Evolutionary conservation across 2,888 invertebrate species (phyloP).

Genomic region (Apantesis nais): DNA sequence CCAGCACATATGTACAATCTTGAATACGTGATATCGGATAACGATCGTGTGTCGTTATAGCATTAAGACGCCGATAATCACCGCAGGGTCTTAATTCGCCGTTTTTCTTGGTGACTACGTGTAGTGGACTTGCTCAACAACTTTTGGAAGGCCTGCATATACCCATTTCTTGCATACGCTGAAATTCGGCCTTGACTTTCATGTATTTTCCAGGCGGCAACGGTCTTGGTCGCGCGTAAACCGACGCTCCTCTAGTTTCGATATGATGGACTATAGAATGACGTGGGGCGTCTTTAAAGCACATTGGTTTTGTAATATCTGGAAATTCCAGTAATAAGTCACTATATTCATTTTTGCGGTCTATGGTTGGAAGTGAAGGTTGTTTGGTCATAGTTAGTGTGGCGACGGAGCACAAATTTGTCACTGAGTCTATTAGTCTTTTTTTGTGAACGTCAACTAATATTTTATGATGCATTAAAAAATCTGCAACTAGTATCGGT

Average conservation of each 20-base stretch:
- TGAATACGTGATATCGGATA: constrained; percentile 7
- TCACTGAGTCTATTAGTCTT: background rate
- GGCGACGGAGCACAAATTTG: background rate
- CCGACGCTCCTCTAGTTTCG: background rate
- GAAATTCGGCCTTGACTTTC: background rate
- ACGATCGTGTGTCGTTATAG: constrained; percentile 4
- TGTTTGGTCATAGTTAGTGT: background rate
- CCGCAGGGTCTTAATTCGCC: constrained; percentile 1
- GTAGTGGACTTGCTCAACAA: constrained; percentile 9
- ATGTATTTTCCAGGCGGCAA: constrained; percentile 1
- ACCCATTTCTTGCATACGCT: constrained; percentile 10
- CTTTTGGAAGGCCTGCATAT: constrained; percentile 1
- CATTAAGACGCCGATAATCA: constrained; percentile 7
- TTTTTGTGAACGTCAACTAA: background rate
- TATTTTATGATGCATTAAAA: background rate
- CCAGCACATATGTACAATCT: constrained; percentile 4
- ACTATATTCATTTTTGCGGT: background rate
- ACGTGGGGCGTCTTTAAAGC: constrained; percentile 1
- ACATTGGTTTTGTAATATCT: constrained; percentile 1
- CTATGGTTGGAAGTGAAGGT: background rate
- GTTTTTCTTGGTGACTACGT: constrained; percentile 6
- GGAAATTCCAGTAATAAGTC: constrained; percentile 1
- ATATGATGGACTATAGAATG: constrained; percentile 4
- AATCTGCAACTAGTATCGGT: background rate
- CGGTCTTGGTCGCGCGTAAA: background rate